Evolutionary conservation across 2,113 vertebrate genomes (phyloP).

Genomic region (Melospiza melodia): DNA sequence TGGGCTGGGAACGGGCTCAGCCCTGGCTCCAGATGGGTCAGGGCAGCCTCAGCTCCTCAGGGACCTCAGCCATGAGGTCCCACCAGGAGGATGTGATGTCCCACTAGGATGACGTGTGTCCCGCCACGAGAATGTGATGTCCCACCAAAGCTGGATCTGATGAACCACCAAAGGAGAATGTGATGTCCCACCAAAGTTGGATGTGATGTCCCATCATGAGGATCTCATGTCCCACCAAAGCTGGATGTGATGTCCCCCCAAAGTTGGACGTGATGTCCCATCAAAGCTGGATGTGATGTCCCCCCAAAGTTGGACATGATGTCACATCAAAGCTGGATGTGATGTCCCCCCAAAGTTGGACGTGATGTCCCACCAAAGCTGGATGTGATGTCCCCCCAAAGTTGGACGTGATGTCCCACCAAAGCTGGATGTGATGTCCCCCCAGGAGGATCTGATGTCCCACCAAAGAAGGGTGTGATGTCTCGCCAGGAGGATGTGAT

Average conservation of each 20-base stretch:
- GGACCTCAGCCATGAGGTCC: not conserved
- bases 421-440: not conserved
- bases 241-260: not conserved
- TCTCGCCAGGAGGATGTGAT: not conserved
- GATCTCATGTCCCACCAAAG: not conserved
- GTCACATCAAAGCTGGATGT: not conserved
- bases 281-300: not conserved
- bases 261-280: not conserved
- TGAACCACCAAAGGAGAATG: not conserved
- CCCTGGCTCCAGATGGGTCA: not conserved
- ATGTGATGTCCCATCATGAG: no score
- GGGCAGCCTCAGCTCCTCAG: not conserved
- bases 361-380: not conserved
- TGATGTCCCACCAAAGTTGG: not conserved
- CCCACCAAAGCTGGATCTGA: not conserved
- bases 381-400: not conserved
- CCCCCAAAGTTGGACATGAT: no score
- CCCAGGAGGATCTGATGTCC: not conserved
- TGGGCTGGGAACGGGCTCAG: not conserved
- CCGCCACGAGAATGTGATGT: not conserved
- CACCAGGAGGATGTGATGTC: not conserved
- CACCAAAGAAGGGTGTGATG: not conserved
- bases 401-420: no score
- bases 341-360: not conserved
- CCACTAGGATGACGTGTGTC: not conserved